Conservation (phyloP, 1,140 invertebrate genomes). For the Aphis gossypii region DNA sequence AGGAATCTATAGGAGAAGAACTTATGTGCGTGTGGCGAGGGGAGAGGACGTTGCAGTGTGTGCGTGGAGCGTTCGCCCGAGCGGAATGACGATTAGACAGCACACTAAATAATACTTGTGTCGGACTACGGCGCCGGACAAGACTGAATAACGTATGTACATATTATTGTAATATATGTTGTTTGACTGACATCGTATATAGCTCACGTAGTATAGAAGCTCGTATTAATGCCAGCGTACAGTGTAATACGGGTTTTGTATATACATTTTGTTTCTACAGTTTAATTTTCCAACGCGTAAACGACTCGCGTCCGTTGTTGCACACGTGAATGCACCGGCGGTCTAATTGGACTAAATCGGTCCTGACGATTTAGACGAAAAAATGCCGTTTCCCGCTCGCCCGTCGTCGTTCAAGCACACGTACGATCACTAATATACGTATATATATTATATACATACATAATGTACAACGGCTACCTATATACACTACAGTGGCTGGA, state of each 20-base stretch:
- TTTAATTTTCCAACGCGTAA: slow-evolving; percentile 29
- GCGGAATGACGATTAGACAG: neutral
- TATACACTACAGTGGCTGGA: neutral
- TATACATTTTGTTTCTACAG: neutral
- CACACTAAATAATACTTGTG: neutral
- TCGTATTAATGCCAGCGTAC: neutral
- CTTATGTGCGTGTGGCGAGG: neutral
- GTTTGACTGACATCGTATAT: neutral
- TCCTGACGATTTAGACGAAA: slow-evolving; percentile 30
- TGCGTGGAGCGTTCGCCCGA: neutral
- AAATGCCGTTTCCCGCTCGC: neutral
- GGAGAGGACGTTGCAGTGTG: neutral
- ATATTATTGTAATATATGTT: neutral
- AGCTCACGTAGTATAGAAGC: neutral
- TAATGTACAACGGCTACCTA: neutral
- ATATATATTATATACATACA: neutral
- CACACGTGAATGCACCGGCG: slow-evolving; percentile 37
- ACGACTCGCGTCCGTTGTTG: slow-evolving; percentile 30
- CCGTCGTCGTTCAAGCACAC: neutral
- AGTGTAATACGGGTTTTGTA: neutral
- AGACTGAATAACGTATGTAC: neutral
- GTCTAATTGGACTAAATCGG: slow-evolving; percentile 53
- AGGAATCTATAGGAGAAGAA: neutral
- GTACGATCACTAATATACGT: neutral
- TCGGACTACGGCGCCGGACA: neutral